These are phyloP conservation scores for Ifrita kowaldi DNA, from an alignment of 2,113 vertebrate genomes.

Conservation along the genomic window DNA sequence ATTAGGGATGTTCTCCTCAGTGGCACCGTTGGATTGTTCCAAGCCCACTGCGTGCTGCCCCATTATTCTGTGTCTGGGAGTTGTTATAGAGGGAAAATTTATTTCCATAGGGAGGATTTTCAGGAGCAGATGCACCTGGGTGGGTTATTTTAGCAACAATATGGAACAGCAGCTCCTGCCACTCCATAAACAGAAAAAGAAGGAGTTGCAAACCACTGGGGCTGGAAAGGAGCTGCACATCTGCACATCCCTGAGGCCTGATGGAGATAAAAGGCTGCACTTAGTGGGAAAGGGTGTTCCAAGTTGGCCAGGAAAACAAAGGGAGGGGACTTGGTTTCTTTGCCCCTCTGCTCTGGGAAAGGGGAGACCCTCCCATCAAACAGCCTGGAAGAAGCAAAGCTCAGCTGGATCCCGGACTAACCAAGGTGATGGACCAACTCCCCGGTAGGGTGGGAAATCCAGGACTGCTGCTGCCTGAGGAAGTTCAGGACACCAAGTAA, in stretches of 20 bases:
- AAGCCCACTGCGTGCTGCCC: not conserved
- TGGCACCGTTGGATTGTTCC: not conserved
- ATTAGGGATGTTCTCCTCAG: not conserved
- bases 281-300: not conserved
- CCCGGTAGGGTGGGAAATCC: not conserved
- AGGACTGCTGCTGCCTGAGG: not conserved
- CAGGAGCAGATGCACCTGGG: not conserved
- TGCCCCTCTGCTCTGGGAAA: not conserved
- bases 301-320: not conserved
- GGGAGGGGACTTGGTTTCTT: not conserved
- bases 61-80: not conserved
- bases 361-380: not conserved
- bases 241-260: not conserved
- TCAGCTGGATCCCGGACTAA: not conserved
- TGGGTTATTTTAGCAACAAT: not conserved
- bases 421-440: fast-evolving
- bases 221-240: not conserved
- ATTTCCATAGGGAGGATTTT: not conserved
- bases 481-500: not conserved
- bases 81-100: not conserved
- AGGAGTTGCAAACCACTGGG: not conserved
- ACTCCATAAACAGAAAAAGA: not conserved
- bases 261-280: not conserved
- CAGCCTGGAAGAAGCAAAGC: not conserved
- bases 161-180: not conserved